These are phyloP conservation scores for Agrotis clavis DNA, from an alignment of 2,888 invertebrate genomes.

Conservation along the genomic window DNA sequence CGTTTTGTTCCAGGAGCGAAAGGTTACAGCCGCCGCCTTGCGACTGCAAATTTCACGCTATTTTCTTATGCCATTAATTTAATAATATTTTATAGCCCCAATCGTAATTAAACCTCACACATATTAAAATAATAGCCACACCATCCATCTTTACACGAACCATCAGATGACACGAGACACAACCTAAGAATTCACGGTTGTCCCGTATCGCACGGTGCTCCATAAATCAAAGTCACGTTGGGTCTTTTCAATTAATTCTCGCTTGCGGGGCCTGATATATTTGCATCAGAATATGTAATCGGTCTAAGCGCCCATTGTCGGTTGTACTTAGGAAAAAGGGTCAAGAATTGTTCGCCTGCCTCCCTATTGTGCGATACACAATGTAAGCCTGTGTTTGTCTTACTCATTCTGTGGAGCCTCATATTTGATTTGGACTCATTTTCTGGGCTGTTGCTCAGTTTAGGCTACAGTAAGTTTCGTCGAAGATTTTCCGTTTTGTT, in stretches of 20 bases:
- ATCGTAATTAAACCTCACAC: slow-evolving; percentile 5
- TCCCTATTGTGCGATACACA: slow-evolving; percentile 80
- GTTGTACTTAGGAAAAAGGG: slow-evolving; percentile 75
- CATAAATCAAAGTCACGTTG: slow-evolving; percentile 73
- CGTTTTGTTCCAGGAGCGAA: too few relatives aligned
- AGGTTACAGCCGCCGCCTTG: too few relatives aligned
- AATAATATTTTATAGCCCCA: too few relatives aligned
- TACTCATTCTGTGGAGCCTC: slow-evolving; percentile 81
- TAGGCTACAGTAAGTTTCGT: slow-evolving; percentile 70
- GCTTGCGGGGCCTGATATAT: slow-evolving; percentile 69
- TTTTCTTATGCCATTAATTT: neutral
- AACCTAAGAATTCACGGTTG: slow-evolving; percentile 56
- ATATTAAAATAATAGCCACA: slow-evolving; percentile 44
- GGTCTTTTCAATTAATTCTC: slow-evolving; percentile 75
- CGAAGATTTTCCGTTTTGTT: slow-evolving; percentile 77
- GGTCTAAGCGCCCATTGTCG: slow-evolving; percentile 69
- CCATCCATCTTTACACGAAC: slow-evolving; percentile 54
- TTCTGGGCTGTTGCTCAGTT: slow-evolving; percentile 69
- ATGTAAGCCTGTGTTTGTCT: slow-evolving; percentile 81
- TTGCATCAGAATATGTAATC: slow-evolving; percentile 76
- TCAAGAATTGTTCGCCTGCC: slow-evolving; percentile 72
- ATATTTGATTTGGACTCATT: slow-evolving; percentile 85
- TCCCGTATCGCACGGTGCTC: slow-evolving; percentile 45
- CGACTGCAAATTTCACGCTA: neutral
- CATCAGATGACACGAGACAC: slow-evolving; percentile 58